These are phyloP conservation scores for Misgurnus mizolepis DNA, from an alignment of 2,113 vertebrate species.

Conservation along the genomic window DNA sequence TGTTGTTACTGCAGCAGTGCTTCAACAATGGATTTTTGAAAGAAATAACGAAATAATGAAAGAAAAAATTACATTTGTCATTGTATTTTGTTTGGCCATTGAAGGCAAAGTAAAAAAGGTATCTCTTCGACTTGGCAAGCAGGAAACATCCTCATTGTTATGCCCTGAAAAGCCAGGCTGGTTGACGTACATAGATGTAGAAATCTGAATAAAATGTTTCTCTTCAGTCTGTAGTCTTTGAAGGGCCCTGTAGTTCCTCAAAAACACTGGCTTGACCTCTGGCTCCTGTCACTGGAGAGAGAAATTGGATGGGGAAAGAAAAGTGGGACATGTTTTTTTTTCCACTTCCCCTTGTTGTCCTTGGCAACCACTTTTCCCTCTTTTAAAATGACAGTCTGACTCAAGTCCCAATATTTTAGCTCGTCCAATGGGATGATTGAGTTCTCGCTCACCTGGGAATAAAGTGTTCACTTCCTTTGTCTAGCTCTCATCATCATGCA, in stretches of 20 bases:
- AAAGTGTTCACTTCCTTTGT: constrained; percentile 17
- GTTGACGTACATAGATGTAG: not conserved
- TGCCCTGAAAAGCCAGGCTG: not conserved
- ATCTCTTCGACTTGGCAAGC: too few relatives aligned
- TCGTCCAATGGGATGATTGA: constrained; percentile 15
- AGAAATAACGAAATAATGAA: too few relatives aligned
- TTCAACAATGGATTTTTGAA: too few relatives aligned
- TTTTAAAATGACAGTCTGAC: constrained; percentile 31
- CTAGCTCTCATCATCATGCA: constrained; percentile 12
- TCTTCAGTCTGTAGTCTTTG: constrained; percentile 12
- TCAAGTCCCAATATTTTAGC: constrained; percentile 23
- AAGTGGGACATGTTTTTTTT: constrained; percentile 40
- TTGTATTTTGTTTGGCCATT: too few relatives aligned
- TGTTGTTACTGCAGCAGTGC: too few relatives aligned
- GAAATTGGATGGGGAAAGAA: constrained; percentile 42
- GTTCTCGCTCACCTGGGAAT: not conserved
- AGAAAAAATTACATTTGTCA: too few relatives aligned
- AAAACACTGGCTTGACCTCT: constrained; percentile 48
- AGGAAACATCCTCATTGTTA: too few relatives aligned
- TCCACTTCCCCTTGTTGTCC: constrained; percentile 43
- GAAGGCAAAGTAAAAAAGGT: too few relatives aligned
- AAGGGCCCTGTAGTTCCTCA: constrained; percentile 39
- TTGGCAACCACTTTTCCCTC: constrained; percentile 36
- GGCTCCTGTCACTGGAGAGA: constrained; percentile 43
- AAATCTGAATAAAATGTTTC: constrained; percentile 11